Evolutionary conservation across 2,797 vertebrate species (phyloP).

Genomic region (Coregonus ussuriensis): DNA sequence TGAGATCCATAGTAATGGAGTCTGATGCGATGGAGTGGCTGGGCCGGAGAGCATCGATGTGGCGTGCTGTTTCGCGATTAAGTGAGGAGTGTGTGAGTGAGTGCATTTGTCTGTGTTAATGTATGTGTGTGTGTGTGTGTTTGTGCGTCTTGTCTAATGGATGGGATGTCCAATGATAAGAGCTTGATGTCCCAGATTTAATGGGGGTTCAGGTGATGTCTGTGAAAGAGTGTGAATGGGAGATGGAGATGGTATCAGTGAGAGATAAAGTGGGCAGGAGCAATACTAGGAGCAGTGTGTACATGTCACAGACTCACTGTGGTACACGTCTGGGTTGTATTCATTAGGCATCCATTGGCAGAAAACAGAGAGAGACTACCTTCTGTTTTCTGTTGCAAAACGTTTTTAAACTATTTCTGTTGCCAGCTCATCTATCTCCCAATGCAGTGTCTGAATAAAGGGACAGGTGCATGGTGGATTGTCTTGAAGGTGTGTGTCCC

Average conservation of each 20-base stretch:
- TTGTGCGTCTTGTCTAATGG: constrained; percentile 38
- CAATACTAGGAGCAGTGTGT: constrained; percentile 14
- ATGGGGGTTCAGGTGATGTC: constrained; percentile 52
- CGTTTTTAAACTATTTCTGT: no score
- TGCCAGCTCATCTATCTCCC: background rate
- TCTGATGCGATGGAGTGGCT: background rate
- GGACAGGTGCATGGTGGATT: background rate
- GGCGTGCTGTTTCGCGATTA: background rate
- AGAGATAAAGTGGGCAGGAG: constrained; percentile 20
- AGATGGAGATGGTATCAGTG: constrained; percentile 23
- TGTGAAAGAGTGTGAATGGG: constrained; percentile 35
- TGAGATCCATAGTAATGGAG: constrained; percentile 32
- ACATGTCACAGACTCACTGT: constrained; percentile 18
- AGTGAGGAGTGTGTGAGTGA: constrained; percentile 6
- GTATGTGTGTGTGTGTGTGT: background rate
- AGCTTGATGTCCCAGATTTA: constrained; percentile 24
- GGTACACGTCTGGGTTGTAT: background rate
- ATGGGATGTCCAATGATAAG: constrained; percentile 53
- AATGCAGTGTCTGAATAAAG: constrained; percentile 13
- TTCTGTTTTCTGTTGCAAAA: no score
- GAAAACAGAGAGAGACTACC: no score
- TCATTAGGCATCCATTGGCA: no score
- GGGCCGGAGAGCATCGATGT: background rate
- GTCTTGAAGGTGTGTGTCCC: constrained; percentile 15
- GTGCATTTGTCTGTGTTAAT: background rate